Percentiles rank a stretch among this genome's conserved stretches.
Conservation (phyloP, 2,797 vertebrate species). For the Notamacropus eugenii region DNA sequence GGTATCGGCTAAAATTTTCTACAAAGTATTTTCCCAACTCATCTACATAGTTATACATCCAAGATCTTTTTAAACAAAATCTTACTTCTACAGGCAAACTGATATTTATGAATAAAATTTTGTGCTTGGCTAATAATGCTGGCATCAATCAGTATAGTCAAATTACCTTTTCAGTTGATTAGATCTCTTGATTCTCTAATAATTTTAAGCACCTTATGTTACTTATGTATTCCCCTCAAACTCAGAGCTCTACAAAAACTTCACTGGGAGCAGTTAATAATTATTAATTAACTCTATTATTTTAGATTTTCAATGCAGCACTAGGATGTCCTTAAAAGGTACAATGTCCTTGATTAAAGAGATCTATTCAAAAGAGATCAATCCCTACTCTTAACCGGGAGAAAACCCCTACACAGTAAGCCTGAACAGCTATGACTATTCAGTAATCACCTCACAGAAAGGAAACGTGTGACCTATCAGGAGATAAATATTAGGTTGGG, state of each 20-base stretch:
- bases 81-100: neutral
- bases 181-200: slow-evolving; percentile 49
- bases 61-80: neutral
- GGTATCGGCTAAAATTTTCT: slow-evolving; percentile 46
- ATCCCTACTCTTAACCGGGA: slow-evolving; percentile 42
- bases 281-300: slow-evolving; percentile 54
- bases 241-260: slow-evolving; percentile 43
- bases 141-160: neutral
- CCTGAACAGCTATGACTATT: slow-evolving; percentile 32
- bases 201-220: slow-evolving; percentile 22
- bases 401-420: slow-evolving; percentile 37
- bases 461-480: slow-evolving; percentile 2
- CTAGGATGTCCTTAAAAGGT: slow-evolving; percentile 62
- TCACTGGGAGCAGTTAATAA: slow-evolving; percentile 59
- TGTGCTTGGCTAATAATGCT: slow-evolving; percentile 58
- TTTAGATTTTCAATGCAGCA: slow-evolving; percentile 64
- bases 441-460: slow-evolving; percentile 4
- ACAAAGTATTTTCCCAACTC: slow-evolving; percentile 32
- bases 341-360: slow-evolving; percentile 63
- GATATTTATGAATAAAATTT: neutral
- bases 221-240: slow-evolving; percentile 42
- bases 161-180: neutral
- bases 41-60: slow-evolving; percentile 23
- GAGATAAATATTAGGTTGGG: neutral
- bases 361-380: neutral